Percentiles rank a stretch among this genome's conserved stretches.
Conservation (phyloP, 2,888 invertebrate genomes). For the Agelastica alni region DNA sequence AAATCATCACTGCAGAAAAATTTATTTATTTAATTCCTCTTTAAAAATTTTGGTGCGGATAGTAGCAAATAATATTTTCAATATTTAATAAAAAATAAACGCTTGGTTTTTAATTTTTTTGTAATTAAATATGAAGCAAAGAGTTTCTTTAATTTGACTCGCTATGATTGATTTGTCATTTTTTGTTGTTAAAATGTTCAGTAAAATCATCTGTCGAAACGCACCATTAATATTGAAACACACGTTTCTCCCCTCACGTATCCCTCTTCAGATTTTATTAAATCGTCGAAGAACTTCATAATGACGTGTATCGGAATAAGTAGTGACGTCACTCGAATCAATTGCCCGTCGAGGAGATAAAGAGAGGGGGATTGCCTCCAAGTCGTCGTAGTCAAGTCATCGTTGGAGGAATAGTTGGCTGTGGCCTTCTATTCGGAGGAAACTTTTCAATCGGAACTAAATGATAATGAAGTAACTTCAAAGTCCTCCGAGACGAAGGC, state of each 20-base stretch:
- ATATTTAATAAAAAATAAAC: too few species aligned
- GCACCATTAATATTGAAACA: conserved; percentile 49
- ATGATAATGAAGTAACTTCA: conserved; percentile 53
- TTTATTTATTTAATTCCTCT: too few species aligned
- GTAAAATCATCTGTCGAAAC: too few species aligned
- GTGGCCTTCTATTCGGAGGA: conserved; percentile 32
- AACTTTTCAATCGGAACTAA: conserved; percentile 51
- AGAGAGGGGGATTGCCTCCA: conserved; percentile 40
- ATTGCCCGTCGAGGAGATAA: conserved; percentile 60
- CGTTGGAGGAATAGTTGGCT: conserved; percentile 21
- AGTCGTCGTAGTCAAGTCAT: not conserved
- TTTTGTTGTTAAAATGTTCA: too few species aligned
- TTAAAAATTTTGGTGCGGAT: too few species aligned
- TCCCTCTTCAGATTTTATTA: not conserved
- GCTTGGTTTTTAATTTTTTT: too few species aligned
- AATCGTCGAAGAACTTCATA: conserved; percentile 44
- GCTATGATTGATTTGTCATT: too few species aligned
- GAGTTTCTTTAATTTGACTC: too few species aligned
- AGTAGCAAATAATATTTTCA: too few species aligned
- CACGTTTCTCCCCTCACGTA: conserved; percentile 40
- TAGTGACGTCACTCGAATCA: conserved; percentile 59
- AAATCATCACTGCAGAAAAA: too few species aligned
- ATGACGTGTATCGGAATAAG: conserved; percentile 63
- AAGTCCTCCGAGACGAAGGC: conserved; percentile 40
- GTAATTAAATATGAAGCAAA: too few species aligned